Conservation (phyloP, 37 sponge, comb jelly and placozoan species). For the Halichondria panicea region DNA sequence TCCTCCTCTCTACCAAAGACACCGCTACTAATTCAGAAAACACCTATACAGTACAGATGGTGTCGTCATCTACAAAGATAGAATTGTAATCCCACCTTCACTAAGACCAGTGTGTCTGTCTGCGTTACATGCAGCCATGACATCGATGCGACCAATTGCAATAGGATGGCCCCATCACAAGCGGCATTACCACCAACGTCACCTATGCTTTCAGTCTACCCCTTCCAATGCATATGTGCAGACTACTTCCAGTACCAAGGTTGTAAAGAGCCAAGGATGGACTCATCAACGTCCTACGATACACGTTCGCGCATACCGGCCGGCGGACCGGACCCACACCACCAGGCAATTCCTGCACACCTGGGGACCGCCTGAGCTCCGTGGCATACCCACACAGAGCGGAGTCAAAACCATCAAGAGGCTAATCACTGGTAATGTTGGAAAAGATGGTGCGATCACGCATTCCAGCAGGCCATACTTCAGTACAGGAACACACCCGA, state of each 20-base stretch:
- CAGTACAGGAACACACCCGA: no score
- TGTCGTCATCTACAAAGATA: slow-evolving; percentile 38
- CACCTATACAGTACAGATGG: slow-evolving; percentile 47
- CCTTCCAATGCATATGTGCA: no score
- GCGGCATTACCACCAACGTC: slow-evolving; percentile 22
- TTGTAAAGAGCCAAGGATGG: slow-evolving; percentile 24
- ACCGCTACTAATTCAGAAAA: slow-evolving; percentile 30
- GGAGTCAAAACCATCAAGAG: no score
- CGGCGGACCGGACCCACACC: no score
- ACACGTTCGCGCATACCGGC: slow-evolving; percentile 11
- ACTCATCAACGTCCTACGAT: slow-evolving; percentile 23
- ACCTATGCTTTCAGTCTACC: slow-evolving; percentile 18
- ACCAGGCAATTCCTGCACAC: no score
- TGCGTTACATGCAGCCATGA: slow-evolving; percentile 44
- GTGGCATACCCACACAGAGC: no score
- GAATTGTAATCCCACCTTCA: slow-evolving; percentile 40
- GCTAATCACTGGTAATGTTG: no score
- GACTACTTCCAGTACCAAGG: no score
- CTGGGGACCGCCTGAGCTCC: no score
- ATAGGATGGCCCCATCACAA: slow-evolving; percentile 39
- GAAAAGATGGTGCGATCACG: no score
- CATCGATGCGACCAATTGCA: slow-evolving; percentile 6
- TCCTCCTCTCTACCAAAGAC: no score
- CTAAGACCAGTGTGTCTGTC: slow-evolving; percentile 12
- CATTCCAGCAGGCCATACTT: no score